phyloP scores from a whole-genome alignment of 2,797 vertebrate genomes.

The Chaetodon trifasciatus region DNA sequence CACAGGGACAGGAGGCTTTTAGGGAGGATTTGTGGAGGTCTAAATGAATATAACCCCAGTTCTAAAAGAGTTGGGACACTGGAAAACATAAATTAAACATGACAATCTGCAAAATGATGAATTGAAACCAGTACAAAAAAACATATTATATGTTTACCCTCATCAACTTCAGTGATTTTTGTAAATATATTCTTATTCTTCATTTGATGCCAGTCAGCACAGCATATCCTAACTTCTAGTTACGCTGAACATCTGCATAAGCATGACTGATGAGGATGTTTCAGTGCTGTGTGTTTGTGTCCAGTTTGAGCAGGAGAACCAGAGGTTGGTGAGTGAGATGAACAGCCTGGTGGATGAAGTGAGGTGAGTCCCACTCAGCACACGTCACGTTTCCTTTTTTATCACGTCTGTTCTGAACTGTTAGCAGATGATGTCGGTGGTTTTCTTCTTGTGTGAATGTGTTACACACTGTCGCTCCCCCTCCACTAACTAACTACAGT shows the following conservation, averaged over 20 bases:
- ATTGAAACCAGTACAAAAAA: too few species aligned
- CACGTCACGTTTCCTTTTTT: neutral
- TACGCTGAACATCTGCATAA: neutral
- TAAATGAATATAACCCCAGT: neutral
- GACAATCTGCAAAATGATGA: too few species aligned
- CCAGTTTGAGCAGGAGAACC: slow-evolving; percentile 98
- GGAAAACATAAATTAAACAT: too few species aligned
- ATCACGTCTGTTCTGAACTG: neutral
- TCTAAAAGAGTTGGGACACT: too few species aligned
- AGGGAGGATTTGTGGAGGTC: neutral
- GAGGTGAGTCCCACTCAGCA: slow-evolving; percentile 83
- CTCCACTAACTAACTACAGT: slow-evolving; percentile 24
- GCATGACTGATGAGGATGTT: neutral
- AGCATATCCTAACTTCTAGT: too few species aligned
- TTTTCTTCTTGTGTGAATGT: slow-evolving; percentile 13
- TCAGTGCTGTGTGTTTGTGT: slow-evolving; percentile 41
- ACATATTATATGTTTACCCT: too few species aligned
- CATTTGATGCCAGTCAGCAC: too few species aligned
- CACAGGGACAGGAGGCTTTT: slow-evolving; percentile 1
- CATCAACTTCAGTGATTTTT: too few species aligned
- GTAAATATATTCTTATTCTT: too few species aligned
- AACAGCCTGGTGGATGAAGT: slow-evolving; percentile 97
- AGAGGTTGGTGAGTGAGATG: slow-evolving; percentile 96
- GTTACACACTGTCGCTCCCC: neutral
- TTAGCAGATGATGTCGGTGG: neutral